phyloP scores from a whole-genome alignment of 92 coral and sea anemone genomes.

The Paragorgia papillata region DNA sequence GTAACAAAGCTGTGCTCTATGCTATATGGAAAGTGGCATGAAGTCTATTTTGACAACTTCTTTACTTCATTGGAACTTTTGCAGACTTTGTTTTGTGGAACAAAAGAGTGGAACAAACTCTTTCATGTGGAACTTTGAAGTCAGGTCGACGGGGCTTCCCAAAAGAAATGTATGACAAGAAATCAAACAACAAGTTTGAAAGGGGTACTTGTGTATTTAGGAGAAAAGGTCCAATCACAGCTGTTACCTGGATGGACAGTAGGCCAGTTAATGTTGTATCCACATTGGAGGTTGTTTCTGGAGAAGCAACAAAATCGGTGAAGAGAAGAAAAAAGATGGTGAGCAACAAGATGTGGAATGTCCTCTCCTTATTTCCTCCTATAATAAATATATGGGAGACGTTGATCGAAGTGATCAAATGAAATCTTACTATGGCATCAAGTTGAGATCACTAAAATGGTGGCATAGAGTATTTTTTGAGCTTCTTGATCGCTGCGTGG shows the following conservation, averaged over 20 bases:
- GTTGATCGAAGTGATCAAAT: conserved; percentile 19
- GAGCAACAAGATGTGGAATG: conserved; percentile 1
- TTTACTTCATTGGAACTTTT: too few relatives aligned
- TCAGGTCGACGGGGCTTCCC: conserved; percentile 39
- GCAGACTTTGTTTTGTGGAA: too few relatives aligned
- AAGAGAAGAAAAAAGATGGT: conserved; percentile 48
- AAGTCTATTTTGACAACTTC: conserved; percentile 48
- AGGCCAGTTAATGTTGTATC: conserved; percentile 22
- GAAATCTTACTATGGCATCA: conserved; percentile 11
- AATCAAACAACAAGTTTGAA: conserved; percentile 1
- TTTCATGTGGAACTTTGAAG: conserved; percentile 52
- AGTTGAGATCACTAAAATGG: conserved; percentile 1
- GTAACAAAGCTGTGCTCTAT: conserved; percentile 38
- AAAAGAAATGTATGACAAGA: conserved; percentile 28
- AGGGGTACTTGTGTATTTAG: conserved; percentile 30
- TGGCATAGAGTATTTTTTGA: conserved; percentile 21
- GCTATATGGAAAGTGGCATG: conserved; percentile 51
- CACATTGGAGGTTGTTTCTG: conserved; percentile 13
- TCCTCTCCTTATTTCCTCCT: not conserved
- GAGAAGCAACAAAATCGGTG: not conserved
- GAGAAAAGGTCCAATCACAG: conserved; percentile 47
- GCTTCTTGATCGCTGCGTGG: conserved; percentile 5
- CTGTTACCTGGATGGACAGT: conserved; percentile 54
- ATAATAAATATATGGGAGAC: conserved; percentile 11
- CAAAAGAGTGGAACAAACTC: too few relatives aligned